These are phyloP conservation scores for Borostomias antarcticus DNA, from an alignment of 2,797 vertebrate genomes.

Conservation along the genomic window DNA sequence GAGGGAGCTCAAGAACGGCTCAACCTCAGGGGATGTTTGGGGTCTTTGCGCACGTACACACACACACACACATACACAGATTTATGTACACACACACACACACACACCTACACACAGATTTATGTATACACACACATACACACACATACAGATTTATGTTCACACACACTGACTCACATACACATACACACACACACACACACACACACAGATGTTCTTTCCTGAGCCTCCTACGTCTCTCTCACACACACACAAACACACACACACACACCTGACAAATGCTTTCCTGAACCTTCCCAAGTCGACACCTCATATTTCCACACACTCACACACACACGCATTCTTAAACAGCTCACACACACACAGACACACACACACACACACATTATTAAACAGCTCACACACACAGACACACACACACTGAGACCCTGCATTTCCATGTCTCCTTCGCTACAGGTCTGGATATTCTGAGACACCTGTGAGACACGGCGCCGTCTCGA, in stretches of 20 bases:
- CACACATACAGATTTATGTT: background rate
- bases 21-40: background rate
- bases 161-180: constrained; percentile 2
- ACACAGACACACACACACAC: constrained; percentile 6
- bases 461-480: background rate
- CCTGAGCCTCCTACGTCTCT: too few relatives aligned
- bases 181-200: constrained; percentile 10
- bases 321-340: constrained; percentile 11
- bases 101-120: background rate
- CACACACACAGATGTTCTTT: constrained; percentile 16
- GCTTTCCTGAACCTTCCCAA: too few relatives aligned
- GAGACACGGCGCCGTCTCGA: background rate
- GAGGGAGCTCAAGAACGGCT: background rate
- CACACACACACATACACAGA: constrained; percentile 1
- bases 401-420: constrained; percentile 12
- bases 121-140: background rate
- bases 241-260: constrained; percentile 5
- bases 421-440: constrained; percentile 5
- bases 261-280: constrained; percentile 6
- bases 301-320: too few relatives aligned
- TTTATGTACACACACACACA: background rate
- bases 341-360: background rate
- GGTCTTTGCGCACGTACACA: background rate
- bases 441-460: background rate
- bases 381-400: background rate